A percentile compares a stretch with the other conserved stretches of the same genome.
These are phyloP conservation scores for Pterocles burchelli DNA, from an alignment of 2,113 vertebrate species.

Conservation along the genomic window DNA sequence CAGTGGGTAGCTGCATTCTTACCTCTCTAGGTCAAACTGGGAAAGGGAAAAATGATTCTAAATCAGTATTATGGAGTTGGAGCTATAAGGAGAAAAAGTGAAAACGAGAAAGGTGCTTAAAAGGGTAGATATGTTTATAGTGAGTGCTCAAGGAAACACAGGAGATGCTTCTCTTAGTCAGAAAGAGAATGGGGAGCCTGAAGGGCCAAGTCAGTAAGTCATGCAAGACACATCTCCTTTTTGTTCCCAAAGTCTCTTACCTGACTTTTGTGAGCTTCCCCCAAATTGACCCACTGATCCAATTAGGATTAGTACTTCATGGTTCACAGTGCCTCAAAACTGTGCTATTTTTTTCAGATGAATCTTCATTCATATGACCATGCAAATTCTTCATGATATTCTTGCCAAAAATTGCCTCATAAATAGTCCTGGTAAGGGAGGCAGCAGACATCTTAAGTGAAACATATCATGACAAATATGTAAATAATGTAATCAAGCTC, in stretches of 20 bases:
- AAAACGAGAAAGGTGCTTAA: background rate
- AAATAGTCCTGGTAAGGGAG: background rate
- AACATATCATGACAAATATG: background rate
- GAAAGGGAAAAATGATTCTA: background rate
- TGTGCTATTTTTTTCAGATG: background rate
- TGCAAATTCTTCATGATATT: background rate
- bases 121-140: background rate
- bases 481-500: background rate
- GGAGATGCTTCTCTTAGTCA: background rate
- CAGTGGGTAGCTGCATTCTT: background rate
- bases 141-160: background rate
- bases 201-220: background rate
- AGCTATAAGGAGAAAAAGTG: background rate
- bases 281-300: background rate
- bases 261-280: background rate
- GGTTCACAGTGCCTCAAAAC: background rate
- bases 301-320: background rate
- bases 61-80: background rate
- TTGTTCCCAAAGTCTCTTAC: background rate
- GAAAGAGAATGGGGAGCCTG: background rate
- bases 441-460: background rate
- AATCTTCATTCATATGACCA: background rate
- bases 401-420: background rate
- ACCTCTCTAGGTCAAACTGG: background rate
- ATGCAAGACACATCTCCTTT: background rate